Conservation (phyloP, 2,797 vertebrate genomes). For the Tarsius wallacei region DNA sequence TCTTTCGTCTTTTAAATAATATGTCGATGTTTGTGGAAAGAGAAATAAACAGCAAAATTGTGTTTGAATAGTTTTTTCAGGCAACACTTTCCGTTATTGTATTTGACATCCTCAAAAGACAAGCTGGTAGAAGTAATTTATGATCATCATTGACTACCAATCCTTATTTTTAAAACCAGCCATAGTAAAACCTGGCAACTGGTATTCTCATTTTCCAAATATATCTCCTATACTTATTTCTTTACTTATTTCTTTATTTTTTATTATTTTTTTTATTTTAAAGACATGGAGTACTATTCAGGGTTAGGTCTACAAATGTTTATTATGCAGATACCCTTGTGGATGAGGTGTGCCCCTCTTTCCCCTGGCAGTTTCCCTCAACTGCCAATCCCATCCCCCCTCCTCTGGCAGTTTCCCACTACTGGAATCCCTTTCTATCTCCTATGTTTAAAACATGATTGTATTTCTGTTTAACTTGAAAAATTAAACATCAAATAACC, state of each 20-base stretch:
- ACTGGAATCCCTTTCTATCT: not conserved
- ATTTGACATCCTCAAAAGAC: not conserved
- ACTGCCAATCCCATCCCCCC: too few species aligned
- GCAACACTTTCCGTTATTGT: not conserved
- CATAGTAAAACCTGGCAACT: not conserved
- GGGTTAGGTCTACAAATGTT: too few species aligned
- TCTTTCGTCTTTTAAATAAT: not conserved
- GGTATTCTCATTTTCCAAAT: not conserved
- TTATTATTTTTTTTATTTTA: too few species aligned
- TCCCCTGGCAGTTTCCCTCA: too few species aligned
- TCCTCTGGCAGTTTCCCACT: too few species aligned
- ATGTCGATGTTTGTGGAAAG: not conserved
- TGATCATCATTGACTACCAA: not conserved
- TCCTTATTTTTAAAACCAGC: not conserved
- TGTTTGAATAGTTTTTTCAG: not conserved
- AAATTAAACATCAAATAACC: not conserved
- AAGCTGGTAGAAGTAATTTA: not conserved
- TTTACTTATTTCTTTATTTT: too few species aligned
- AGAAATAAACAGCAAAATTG: not conserved
- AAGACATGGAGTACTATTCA: too few species aligned
- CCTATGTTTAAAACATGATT: slow-evolving; percentile 18
- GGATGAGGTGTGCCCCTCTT: too few species aligned
- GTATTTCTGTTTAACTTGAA: not conserved
- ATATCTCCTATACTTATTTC: not conserved
- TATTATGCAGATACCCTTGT: too few species aligned